A percentile compares a stretch with the other conserved stretches of the same genome.
These are phyloP conservation scores for Leptoteleia sp. DNA, from an alignment of 1,140 invertebrate genomes.

Conservation along the genomic window DNA sequence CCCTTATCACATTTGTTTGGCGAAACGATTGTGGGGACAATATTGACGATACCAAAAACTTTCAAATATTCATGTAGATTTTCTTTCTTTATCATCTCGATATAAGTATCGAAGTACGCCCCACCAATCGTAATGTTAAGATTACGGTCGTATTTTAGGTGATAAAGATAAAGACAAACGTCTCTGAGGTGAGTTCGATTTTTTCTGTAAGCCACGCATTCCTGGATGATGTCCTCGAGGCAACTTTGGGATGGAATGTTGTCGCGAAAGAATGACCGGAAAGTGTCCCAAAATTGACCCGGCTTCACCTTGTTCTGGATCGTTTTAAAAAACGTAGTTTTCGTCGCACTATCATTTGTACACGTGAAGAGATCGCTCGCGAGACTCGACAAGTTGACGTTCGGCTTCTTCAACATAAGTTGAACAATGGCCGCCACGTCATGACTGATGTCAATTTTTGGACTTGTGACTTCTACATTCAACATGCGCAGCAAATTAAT, in stretches of 20 bases:
- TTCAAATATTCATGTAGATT: constrained; percentile 1
- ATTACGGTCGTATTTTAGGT: constrained; percentile 24
- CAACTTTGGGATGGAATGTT: constrained; percentile 1
- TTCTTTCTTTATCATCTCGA: constrained; percentile 1
- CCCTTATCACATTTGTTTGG: not conserved
- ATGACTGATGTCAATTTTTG: no score
- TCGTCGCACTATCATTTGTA: not conserved
- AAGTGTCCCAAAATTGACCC: constrained; percentile 37
- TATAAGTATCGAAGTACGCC: not conserved
- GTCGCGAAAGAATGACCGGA: constrained; percentile 12
- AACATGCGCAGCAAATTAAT: constrained; percentile 1
- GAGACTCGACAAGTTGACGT: not conserved
- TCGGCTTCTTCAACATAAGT: constrained; percentile 3
- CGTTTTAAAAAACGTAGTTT: not conserved
- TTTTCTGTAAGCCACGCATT: constrained; percentile 20
- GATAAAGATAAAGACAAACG: constrained; percentile 28
- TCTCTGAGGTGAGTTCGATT: constrained; percentile 19
- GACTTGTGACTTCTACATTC: no score
- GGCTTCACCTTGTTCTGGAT: constrained; percentile 1
- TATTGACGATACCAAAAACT: constrained; percentile 1
- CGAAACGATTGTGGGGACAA: not conserved
- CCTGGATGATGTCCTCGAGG: constrained; percentile 14
- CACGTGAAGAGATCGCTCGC: constrained; percentile 3
- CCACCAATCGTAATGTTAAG: not conserved
- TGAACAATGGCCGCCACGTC: constrained; percentile 8